phyloP scores from a whole-genome alignment of 2,113 vertebrate species.

The Calyptommatus sinebrachiatus region DNA sequence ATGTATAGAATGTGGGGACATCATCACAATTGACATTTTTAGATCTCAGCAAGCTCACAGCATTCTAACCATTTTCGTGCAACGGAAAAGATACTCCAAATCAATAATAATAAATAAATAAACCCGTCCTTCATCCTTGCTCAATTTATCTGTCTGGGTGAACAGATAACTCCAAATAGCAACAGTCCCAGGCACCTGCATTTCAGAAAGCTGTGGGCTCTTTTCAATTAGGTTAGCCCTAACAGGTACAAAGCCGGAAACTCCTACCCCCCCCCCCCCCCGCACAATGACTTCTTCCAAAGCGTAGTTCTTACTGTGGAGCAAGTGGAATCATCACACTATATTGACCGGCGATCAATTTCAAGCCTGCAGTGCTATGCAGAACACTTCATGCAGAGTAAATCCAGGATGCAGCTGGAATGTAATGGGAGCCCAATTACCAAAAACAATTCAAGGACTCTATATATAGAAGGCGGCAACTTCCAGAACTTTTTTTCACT shows the following conservation, averaged over 20 bases:
- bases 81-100: slow-evolving; percentile 12
- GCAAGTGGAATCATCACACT: slow-evolving; percentile 43
- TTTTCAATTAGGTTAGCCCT: slow-evolving; percentile 56
- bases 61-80: not conserved
- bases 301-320: slow-evolving; percentile 28
- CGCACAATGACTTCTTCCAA: slow-evolving; percentile 52
- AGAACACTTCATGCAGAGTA: slow-evolving; percentile 36
- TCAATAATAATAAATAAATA: slow-evolving; percentile 40
- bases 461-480: not conserved
- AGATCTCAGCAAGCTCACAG: not conserved
- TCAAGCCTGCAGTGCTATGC: slow-evolving; percentile 59
- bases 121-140: slow-evolving; percentile 55
- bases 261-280: slow-evolving; percentile 13
- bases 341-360: slow-evolving; percentile 64
- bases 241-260: slow-evolving; percentile 55
- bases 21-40: not conserved
- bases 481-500: too few species aligned
- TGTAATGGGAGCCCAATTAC: slow-evolving; percentile 58
- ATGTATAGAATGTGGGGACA: not conserved
- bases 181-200: slow-evolving; percentile 55
- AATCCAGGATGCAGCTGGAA: slow-evolving; percentile 35
- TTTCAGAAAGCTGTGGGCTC: slow-evolving; percentile 50
- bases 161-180: slow-evolving; percentile 54
- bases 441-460: slow-evolving; percentile 38
- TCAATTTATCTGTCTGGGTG: slow-evolving; percentile 61